Conservation (phyloP, 2,113 vertebrate genomes). For the Kryptolebias marmoratus region DNA sequence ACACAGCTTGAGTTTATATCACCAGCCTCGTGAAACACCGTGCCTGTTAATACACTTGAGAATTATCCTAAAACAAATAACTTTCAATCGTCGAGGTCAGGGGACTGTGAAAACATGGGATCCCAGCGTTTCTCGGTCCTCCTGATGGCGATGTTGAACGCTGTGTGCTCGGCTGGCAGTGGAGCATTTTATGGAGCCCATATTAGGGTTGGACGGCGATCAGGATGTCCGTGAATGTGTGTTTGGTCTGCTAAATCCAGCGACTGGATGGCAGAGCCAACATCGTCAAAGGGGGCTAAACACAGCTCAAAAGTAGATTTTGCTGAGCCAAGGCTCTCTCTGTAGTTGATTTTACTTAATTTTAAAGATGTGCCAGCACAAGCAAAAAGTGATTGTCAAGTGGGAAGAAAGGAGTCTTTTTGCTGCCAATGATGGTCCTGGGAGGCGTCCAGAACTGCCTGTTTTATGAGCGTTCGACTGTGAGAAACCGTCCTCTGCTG, state of each 20-base stretch:
- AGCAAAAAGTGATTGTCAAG: constrained; percentile 51
- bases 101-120: constrained; percentile 67
- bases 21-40: constrained; percentile 51
- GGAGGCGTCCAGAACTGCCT: constrained; percentile 35
- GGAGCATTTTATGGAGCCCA: constrained; percentile 60
- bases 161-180: constrained; percentile 50
- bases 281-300: constrained; percentile 41
- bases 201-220: constrained; percentile 68
- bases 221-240: constrained; percentile 66
- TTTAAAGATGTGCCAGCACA: constrained; percentile 52
- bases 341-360: constrained; percentile 54
- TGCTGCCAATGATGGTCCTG: constrained; percentile 16
- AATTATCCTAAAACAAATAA: constrained; percentile 71
- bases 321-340: constrained; percentile 52
- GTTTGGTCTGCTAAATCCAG: constrained; percentile 57
- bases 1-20: constrained; percentile 72
- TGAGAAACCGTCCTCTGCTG: constrained; percentile 28
- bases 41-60: constrained; percentile 63
- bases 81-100: constrained; percentile 66
- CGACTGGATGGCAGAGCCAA: constrained; percentile 43
- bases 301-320: constrained; percentile 53
- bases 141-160: constrained; percentile 26
- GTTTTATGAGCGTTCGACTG: constrained; percentile 37
- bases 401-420: constrained; percentile 44
- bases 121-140: constrained; percentile 30